These are phyloP conservation scores for Dendroctonus ponderosae DNA, from an alignment of 1,140 invertebrate species.

Conservation along the genomic window DNA sequence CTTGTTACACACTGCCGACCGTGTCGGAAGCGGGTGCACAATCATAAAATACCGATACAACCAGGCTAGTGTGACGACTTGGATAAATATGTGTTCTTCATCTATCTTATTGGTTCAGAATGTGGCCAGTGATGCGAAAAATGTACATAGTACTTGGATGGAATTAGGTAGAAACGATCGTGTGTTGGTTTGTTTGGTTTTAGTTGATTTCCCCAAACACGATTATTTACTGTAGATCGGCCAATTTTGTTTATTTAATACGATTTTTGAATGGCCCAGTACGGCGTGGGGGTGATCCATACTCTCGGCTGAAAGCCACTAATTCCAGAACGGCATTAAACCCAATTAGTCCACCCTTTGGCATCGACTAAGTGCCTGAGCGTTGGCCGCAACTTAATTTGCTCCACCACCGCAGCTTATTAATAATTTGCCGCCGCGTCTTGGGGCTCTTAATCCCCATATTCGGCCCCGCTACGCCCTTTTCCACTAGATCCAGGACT, in stretches of 20 bases:
- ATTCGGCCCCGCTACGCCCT: conserved; percentile 13
- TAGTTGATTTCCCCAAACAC: too few species aligned
- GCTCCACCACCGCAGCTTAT: conserved; percentile 23
- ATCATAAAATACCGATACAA: conserved; percentile 9
- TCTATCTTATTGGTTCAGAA: too few species aligned
- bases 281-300: too few species aligned
- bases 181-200: too few species aligned
- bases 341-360: conserved; percentile 13
- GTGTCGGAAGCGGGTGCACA: conserved; percentile 9
- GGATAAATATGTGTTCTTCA: too few species aligned
- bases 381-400: conserved; percentile 26
- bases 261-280: too few species aligned
- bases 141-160: too few species aligned
- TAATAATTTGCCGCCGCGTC: conserved; percentile 30
- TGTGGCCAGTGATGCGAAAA: too few species aligned
- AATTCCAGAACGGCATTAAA: neutral
- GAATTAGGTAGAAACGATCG: too few species aligned
- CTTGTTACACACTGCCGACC: conserved; percentile 5
- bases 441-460: conserved; percentile 19
- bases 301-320: too few species aligned
- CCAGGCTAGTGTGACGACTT: conserved; percentile 10
- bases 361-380: conserved; percentile 7
- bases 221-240: too few species aligned
- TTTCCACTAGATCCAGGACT: neutral
- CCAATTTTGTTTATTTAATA: too few species aligned